Evolutionary conservation across 1,140 invertebrate genomes (phyloP), one percentile per base, ranked within the genome.

Genomic region (Laupala kohalensis): DNA sequence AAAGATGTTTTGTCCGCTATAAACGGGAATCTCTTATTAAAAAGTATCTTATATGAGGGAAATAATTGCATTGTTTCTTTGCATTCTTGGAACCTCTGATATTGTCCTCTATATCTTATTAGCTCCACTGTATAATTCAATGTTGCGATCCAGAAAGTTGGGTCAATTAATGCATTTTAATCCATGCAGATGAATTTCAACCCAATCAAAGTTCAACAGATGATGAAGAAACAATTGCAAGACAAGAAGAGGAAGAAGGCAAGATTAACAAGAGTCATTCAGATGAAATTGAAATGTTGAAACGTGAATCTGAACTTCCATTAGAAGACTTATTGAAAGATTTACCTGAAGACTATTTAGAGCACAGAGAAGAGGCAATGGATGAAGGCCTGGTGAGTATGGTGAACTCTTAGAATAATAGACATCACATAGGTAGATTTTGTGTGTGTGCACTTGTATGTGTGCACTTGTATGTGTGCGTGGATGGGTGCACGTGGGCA

Each of bases 141-240:
- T n/a, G n/a, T n/a, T n/a, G n/a, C n/a, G n/a, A n/a, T n/a, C n/a
- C n/a, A n/a, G n/a, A n/a, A n/a, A n/a, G n/a, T n/a, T n/a, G n/a
- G n/a, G n/a, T n/a, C n/a, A n/a, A n/a, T n/a, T n/a, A n/a, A n/a
- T n/a, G n/a, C n/a, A n/a, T n/a, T n/a, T n/a, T n/a, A n/a, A n/a
- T n/a, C n/a, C n/a, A n/a, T n/a, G 27, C 73, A 89, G 89, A 89
- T 79, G 93, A 96, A 76, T 95, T 95, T 82, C 84, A 90, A 74
- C 92, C 93, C 67, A 87, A 84, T 75, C 87, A 88, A 76, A 88
- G 87, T 73, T 92, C 90, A 67, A 88, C 89, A 72, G 96, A 99
- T 81, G 96, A 98, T 83, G 95, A 97, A 82, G 94, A 95, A 83
- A 97, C 94, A 9, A 98, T 98, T 78, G 93, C 92, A n/a, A 91